Percentiles rank a stretch among this genome's conserved stretches.
These are phyloP conservation scores for Chanos chanos DNA, from an alignment of 2,797 vertebrate genomes.

Conservation along the genomic window DNA sequence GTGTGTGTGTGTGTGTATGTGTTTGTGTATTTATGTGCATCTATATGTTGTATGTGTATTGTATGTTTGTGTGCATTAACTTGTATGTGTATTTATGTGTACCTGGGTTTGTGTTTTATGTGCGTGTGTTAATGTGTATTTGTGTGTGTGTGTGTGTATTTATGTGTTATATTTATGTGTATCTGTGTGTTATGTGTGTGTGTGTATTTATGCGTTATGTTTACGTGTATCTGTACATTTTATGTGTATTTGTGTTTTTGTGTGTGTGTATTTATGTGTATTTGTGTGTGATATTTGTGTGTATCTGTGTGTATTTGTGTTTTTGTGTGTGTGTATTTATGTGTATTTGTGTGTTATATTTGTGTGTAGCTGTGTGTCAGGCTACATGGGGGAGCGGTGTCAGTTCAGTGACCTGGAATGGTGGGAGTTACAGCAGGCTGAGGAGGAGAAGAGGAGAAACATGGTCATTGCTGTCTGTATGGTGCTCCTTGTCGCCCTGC, in stretches of 20 bases:
- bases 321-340: conserved; percentile 6
- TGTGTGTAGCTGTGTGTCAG: conserved; percentile 73
- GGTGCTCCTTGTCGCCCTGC: conserved; percentile 64
- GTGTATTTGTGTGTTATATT: conserved; percentile 4
- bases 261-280: not conserved
- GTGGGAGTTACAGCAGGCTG: conserved; percentile 79
- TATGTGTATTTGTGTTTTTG: no score
- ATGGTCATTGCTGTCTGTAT: conserved; percentile 63
- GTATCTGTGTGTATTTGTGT: not conserved
- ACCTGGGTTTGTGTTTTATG: not conserved
- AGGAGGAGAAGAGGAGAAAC: conserved; percentile 69
- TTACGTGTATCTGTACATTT: no score
- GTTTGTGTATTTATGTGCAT: not conserved
- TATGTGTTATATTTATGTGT: not conserved
- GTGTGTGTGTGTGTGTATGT: not conserved
- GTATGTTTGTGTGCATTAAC: not conserved
- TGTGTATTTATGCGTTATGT: no score
- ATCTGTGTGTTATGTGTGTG: not conserved
- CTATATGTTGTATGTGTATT: not conserved
- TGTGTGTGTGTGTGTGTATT: conserved; percentile 4
- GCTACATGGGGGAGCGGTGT: conserved; percentile 86
- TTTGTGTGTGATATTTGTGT: conserved; percentile 4
- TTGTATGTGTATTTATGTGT: not conserved
- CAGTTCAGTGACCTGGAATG: conserved; percentile 87
- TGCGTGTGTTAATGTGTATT: conserved; percentile 3